Evolutionary conservation across 2,888 invertebrate species (phyloP).

Genomic region (Alentia gelatinosa): DNA sequence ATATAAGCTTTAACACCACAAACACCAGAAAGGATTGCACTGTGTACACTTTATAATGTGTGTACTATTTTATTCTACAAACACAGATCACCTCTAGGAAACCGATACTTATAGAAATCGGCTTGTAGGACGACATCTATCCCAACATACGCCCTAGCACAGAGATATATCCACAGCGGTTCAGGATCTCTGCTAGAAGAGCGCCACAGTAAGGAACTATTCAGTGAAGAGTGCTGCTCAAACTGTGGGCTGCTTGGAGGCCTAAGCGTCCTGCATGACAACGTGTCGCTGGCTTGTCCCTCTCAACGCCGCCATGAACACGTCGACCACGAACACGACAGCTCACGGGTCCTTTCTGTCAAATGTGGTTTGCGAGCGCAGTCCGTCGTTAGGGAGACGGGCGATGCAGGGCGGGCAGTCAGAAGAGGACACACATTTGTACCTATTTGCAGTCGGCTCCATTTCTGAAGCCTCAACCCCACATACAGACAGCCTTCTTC

Average conservation of each 20-base stretch:
- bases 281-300: background rate
- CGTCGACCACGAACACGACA: background rate
- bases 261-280: no score
- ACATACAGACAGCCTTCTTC: background rate
- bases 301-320: background rate
- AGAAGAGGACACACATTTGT: background rate
- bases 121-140: no score
- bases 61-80: no score
- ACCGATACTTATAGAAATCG: no score
- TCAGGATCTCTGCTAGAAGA: no score
- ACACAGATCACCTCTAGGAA: no score
- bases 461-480: background rate
- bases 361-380: background rate
- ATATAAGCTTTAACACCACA: no score
- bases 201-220: no score
- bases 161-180: no score
- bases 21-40: no score
- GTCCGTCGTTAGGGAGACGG: background rate
- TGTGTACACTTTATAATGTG: no score
- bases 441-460: background rate
- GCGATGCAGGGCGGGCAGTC: background rate
- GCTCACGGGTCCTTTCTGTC: background rate
- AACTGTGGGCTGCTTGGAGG: background rate
- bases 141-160: no score
- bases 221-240: background rate